These are phyloP conservation scores for Biston betularia DNA, from an alignment of 2,888 invertebrate genomes.

Conservation along the genomic window DNA sequence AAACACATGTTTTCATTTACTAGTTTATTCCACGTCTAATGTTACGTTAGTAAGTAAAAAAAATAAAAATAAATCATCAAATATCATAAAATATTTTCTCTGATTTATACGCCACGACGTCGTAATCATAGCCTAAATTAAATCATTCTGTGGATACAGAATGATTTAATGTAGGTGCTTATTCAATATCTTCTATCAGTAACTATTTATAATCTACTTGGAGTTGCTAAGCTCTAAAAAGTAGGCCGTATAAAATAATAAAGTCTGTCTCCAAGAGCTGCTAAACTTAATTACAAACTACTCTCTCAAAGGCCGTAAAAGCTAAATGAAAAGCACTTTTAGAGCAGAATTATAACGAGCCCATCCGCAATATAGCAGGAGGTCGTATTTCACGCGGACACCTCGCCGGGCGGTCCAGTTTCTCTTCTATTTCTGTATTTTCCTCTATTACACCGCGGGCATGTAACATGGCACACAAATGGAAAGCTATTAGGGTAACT, in stretches of 20 bases:
- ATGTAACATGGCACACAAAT: slow-evolving; percentile 7
- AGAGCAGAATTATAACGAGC: slow-evolving; percentile 37
- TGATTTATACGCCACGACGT: too few species aligned
- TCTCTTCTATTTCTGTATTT: slow-evolving; percentile 22
- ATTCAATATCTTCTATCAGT: background rate
- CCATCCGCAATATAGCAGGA: slow-evolving; percentile 38
- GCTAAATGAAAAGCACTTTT: slow-evolving; percentile 44
- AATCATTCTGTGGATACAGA: too few species aligned
- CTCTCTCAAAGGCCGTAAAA: slow-evolving; percentile 36
- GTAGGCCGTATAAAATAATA: background rate
- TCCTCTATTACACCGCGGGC: slow-evolving; percentile 19
- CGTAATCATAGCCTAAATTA: too few species aligned
- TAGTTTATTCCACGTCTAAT: too few species aligned
- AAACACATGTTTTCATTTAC: too few species aligned
- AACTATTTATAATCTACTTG: background rate
- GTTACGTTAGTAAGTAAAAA: too few species aligned
- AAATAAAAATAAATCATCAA: too few species aligned
- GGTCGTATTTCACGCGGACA: slow-evolving; percentile 39
- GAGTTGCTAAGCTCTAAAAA: slow-evolving; percentile 3
- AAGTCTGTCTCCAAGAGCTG: background rate
- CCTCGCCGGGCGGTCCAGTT: slow-evolving; percentile 38
- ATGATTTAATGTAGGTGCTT: background rate
- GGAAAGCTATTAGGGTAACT: slow-evolving; percentile 11
- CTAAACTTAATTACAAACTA: slow-evolving; percentile 34
- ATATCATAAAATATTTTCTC: too few species aligned